A percentile compares a stretch with the other conserved stretches of the same genome.
phyloP scores from a whole-genome alignment of 2,888 invertebrate species.

The Andrena trimmerana region DNA sequence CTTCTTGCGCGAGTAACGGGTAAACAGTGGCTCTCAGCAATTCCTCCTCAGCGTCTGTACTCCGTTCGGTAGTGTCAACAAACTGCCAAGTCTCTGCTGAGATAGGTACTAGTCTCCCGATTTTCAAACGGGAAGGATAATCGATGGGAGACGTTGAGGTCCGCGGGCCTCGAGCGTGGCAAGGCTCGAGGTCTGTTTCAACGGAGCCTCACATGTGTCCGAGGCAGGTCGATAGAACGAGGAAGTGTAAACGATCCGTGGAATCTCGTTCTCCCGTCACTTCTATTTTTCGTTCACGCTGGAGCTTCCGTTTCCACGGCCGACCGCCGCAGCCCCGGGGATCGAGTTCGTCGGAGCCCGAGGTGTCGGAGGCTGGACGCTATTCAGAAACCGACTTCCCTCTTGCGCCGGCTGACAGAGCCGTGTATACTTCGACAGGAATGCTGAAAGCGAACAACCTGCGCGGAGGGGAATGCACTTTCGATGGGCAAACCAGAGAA shows the following conservation, averaged over 20 bases:
- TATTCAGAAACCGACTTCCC: constrained; percentile 5
- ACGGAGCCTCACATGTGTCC: constrained; percentile 43
- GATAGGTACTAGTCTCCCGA: too few relatives aligned
- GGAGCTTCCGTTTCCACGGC: constrained; percentile 45
- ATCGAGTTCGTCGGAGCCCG: constrained; percentile 28
- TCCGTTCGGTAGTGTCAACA: too few relatives aligned
- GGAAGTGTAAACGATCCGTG: constrained; percentile 60
- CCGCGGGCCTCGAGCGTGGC: constrained; percentile 23
- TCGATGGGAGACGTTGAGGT: too few relatives aligned
- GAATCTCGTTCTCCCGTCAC: constrained; percentile 60
- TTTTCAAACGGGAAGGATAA: too few relatives aligned
- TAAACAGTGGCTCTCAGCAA: constrained; percentile 49
- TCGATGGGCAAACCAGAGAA: constrained; percentile 31
- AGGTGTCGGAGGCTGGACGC: neutral
- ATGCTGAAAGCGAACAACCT: constrained; percentile 44
- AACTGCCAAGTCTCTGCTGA: too few relatives aligned
- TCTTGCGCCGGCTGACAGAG: constrained; percentile 5
- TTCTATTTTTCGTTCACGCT: constrained; percentile 51
- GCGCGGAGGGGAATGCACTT: constrained; percentile 40
- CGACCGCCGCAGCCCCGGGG: neutral
- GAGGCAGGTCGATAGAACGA: constrained; percentile 42
- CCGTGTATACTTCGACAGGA: constrained; percentile 15
- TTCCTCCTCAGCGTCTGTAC: constrained; percentile 15
- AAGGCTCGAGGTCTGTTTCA: constrained; percentile 45
- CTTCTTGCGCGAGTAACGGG: constrained; percentile 58